Evolutionary conservation across 2,797 vertebrate genomes (phyloP).

Genomic region (Pogoniulus pusillus): DNA sequence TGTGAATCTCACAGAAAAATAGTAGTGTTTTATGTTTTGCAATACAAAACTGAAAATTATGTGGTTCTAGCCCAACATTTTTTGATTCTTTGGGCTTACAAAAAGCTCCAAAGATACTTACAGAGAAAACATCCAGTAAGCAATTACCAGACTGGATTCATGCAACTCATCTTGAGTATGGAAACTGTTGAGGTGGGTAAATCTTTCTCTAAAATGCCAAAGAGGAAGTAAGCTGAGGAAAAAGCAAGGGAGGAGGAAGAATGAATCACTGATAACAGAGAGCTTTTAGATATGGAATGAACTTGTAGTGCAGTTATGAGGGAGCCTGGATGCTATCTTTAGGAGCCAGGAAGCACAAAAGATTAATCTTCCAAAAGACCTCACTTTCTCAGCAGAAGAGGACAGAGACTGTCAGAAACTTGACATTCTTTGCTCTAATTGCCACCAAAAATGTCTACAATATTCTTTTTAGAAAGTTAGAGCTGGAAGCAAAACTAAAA

Average conservation of each 20-base stretch:
- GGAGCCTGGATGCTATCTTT: constrained; percentile 19
- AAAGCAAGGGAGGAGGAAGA: neutral
- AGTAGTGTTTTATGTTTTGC: neutral
- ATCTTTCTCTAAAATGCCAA: neutral
- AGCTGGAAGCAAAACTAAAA: neutral
- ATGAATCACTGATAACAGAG: neutral
- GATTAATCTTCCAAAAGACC: constrained; percentile 33
- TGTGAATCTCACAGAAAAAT: neutral
- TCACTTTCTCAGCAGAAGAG: constrained; percentile 4
- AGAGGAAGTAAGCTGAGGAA: constrained; percentile 1
- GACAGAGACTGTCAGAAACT: neutral
- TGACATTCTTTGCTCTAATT: neutral
- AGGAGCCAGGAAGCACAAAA: constrained; percentile 28
- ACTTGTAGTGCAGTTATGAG: neutral
- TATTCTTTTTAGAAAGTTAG: neutral
- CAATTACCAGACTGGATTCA: neutral
- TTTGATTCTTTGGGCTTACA: neutral
- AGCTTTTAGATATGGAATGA: neutral
- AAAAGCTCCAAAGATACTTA: neutral
- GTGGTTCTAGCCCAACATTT: neutral
- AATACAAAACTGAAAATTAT: neutral
- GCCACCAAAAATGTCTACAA: neutral
- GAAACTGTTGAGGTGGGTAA: neutral
- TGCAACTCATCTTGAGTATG: neutral
- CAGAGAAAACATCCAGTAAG: neutral